Percentiles rank a stretch among this genome's conserved stretches.
Conservation (phyloP, 1,140 invertebrate species). For the Lepeophtheirus salmonis region DNA sequence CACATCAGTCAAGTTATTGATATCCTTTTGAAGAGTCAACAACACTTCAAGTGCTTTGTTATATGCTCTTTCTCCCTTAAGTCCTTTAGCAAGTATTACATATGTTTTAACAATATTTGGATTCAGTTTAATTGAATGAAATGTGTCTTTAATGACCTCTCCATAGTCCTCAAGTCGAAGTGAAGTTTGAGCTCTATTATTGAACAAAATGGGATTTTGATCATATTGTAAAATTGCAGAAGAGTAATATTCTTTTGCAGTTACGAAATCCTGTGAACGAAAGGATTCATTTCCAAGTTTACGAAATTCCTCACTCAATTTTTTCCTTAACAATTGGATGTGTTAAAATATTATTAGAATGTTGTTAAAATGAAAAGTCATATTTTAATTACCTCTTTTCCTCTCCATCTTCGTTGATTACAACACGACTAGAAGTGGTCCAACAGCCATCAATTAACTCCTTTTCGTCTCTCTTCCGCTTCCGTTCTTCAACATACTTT, state of each 20-base stretch:
- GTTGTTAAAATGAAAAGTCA: no score
- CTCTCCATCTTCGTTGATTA: no score
- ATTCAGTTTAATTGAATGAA: conserved; percentile 1
- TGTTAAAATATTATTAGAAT: no score
- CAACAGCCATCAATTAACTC: no score
- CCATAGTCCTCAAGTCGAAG: not conserved
- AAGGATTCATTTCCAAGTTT: conserved; percentile 4
- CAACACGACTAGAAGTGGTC: no score
- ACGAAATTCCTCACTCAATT: not conserved
- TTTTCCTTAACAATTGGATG: no score
- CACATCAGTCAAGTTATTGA: not conserved
- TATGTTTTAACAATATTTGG: conserved; percentile 4
- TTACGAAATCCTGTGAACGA: not conserved
- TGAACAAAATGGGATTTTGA: conserved; percentile 7
- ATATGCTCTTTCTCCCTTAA: not conserved
- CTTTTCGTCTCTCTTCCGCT: no score
- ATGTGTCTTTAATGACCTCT: not conserved
- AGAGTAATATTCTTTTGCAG: conserved; percentile 4
- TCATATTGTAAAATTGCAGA: not conserved
- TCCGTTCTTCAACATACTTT: no score
- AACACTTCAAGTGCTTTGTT: not conserved
- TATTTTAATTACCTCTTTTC: no score
- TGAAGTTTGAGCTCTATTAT: conserved; percentile 3
- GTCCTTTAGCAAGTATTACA: not conserved
- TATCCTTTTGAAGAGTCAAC: not conserved